Conservation (phyloP, 2,113 vertebrate species). For the Abramis brama region DNA sequence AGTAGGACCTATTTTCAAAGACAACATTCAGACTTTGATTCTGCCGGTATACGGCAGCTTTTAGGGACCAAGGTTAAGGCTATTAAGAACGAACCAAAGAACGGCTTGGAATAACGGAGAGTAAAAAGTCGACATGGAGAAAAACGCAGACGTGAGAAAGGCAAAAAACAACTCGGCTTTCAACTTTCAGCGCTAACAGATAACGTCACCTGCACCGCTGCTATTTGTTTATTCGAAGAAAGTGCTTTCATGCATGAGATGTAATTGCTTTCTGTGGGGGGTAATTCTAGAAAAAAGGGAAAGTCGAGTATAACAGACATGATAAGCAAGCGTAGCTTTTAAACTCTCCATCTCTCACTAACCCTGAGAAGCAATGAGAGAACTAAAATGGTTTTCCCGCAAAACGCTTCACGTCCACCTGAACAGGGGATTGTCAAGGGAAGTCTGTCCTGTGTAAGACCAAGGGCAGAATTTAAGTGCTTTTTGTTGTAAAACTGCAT, state of each 20-base stretch:
- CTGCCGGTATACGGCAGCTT: conserved; percentile 42
- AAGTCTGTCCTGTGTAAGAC: conserved; percentile 73
- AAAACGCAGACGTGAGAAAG: conserved; percentile 32
- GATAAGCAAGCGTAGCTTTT: conserved; percentile 18
- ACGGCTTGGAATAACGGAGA: conserved; percentile 18
- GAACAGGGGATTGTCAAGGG: conserved; percentile 87
- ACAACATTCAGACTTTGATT: conserved; percentile 55
- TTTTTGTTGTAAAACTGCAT: conserved; percentile 79
- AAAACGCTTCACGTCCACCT: conserved; percentile 74
- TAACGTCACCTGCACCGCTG: conserved; percentile 32
- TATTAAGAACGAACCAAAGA: conserved; percentile 41
- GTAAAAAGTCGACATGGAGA: neutral
- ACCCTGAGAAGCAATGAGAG: conserved; percentile 72
- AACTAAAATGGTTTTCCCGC: conserved; percentile 60
- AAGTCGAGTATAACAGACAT: conserved; percentile 13
- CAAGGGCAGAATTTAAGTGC: conserved; percentile 82
- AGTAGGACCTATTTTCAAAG: conserved; percentile 53
- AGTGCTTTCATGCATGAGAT: conserved; percentile 60
- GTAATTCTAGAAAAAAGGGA: conserved; percentile 9
- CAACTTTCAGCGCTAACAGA: conserved; percentile 29
- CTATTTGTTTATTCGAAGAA: conserved; percentile 52
- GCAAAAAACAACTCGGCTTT: conserved; percentile 36
- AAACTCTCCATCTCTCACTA: conserved; percentile 52
- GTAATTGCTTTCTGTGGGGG: conserved; percentile 55
- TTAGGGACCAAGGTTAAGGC: conserved; percentile 52